These are phyloP conservation scores for Trinectes maculatus DNA, from an alignment of 2,113 vertebrate species.

Conservation along the genomic window DNA sequence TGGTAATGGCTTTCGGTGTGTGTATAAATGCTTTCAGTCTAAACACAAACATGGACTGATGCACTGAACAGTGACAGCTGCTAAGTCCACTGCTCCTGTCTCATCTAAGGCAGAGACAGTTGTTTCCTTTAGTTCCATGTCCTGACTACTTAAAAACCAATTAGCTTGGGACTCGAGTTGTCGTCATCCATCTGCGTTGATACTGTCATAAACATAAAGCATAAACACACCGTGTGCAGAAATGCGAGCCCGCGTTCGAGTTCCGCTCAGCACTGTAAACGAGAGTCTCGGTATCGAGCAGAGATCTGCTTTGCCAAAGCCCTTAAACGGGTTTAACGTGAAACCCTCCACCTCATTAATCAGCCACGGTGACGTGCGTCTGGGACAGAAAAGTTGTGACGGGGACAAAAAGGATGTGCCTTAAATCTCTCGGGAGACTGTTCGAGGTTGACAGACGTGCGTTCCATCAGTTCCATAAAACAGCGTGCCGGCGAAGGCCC, in stretches of 20 bases:
- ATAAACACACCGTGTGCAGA: conserved; percentile 57
- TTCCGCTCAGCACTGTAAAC: conserved; percentile 54
- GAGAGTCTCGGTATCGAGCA: conserved; percentile 21
- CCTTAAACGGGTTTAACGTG: conserved; percentile 69
- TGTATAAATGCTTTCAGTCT: conserved; percentile 67
- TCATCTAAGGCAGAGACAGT: conserved; percentile 39
- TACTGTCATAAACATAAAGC: conserved; percentile 74
- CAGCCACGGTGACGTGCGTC: conserved; percentile 60
- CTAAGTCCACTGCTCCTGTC: conserved; percentile 53
- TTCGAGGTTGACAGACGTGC: conserved; percentile 71
- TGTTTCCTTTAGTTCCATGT: conserved; percentile 61
- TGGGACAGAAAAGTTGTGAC: conserved; percentile 53
- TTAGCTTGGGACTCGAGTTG: conserved; percentile 62
- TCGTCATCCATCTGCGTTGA: conserved; percentile 64
- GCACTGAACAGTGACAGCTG: conserved; percentile 60
- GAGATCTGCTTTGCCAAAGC: conserved; percentile 44
- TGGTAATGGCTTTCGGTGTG: conserved; percentile 65
- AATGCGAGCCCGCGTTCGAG: conserved; percentile 25
- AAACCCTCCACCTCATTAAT: conserved; percentile 65
- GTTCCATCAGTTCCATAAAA: conserved; percentile 76
- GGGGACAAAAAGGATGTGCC: conserved; percentile 68
- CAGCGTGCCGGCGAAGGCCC: conserved; percentile 66
- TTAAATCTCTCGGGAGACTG: conserved; percentile 67
- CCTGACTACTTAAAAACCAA: conserved; percentile 72
- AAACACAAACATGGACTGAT: conserved; percentile 66